phyloP scores from a whole-genome alignment of 2,888 invertebrate species.

The Congeria kusceri region DNA sequence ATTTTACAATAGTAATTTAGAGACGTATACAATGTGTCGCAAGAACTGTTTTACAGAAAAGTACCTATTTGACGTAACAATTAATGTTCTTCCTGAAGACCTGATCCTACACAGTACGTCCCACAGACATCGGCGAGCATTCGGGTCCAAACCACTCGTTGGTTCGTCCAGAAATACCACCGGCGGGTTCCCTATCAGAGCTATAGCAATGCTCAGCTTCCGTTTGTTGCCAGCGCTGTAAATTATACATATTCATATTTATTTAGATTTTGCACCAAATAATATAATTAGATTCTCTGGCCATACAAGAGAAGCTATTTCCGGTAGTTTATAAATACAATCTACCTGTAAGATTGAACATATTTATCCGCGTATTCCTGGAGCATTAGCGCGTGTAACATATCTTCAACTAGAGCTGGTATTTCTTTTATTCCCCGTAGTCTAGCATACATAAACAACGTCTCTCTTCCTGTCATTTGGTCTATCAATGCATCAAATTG shows the following conservation, averaged over 20 bases:
- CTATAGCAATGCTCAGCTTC: slow-evolving; percentile 82
- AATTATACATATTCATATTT: neutral
- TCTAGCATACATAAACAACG: slow-evolving; percentile 90
- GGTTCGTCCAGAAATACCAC: slow-evolving; percentile 83
- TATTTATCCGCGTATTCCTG: slow-evolving; percentile 86
- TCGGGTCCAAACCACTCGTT: slow-evolving; percentile 91
- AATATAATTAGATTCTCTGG: too few relatives aligned
- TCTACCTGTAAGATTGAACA: slow-evolving; percentile 83
- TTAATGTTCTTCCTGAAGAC: slow-evolving; percentile 90
- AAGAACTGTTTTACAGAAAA: neutral
- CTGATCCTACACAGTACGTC: slow-evolving; percentile 84
- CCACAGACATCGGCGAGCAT: slow-evolving; percentile 93
- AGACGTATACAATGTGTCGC: too few relatives aligned
- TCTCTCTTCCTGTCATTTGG: slow-evolving; percentile 91
- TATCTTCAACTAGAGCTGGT: slow-evolving; percentile 69
- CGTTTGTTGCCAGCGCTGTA: slow-evolving; percentile 83
- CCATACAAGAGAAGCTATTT: neutral
- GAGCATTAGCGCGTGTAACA: slow-evolving; percentile 76
- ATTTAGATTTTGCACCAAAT: neutral
- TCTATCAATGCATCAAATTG: slow-evolving; percentile 93
- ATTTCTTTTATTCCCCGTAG: slow-evolving; percentile 87
- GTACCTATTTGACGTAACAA: slow-evolving; percentile 90
- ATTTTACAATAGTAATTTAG: too few relatives aligned
- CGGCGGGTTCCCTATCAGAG: slow-evolving; percentile 81
- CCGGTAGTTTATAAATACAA: neutral